Evolutionary conservation across 2,888 invertebrate species (phyloP).

Genomic region (Oscheius myriophilus): DNA sequence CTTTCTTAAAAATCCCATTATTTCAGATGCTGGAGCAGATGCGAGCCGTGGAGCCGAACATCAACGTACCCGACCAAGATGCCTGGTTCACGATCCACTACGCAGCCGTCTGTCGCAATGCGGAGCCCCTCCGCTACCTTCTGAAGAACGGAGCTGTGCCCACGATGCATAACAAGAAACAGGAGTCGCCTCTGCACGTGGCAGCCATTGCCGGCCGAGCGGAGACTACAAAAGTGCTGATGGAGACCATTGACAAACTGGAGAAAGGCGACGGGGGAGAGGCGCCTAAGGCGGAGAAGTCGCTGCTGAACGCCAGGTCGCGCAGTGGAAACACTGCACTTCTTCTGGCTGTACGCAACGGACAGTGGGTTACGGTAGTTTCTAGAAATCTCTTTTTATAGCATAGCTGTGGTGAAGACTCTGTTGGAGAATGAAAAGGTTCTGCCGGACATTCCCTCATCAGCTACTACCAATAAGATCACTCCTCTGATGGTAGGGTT

Average conservation of each 20-base stretch:
- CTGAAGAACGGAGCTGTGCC: constrained; percentile 43
- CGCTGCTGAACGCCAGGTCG: constrained; percentile 51
- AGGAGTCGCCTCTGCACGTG: constrained; percentile 58
- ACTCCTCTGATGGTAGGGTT: constrained; percentile 42
- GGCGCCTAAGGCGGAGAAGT: constrained; percentile 37
- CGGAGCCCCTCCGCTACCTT: constrained; percentile 72
- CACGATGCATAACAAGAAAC: constrained; percentile 42
- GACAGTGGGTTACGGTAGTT: constrained; percentile 12
- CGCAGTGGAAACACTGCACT: constrained; percentile 71
- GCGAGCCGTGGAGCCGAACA: constrained; percentile 72
- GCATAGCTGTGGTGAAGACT: constrained; percentile 34
- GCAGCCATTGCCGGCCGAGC: constrained; percentile 58
- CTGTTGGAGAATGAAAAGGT: constrained; percentile 34
- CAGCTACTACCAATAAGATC: constrained; percentile 36
- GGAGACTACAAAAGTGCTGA: constrained; percentile 45
- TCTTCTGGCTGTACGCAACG: constrained; percentile 70
- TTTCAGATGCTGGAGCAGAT: constrained; percentile 64
- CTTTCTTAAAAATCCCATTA: neutral
- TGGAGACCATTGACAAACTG: constrained; percentile 46
- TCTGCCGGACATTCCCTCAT: constrained; percentile 38
- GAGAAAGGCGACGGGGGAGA: constrained; percentile 36
- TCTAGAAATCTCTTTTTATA: neutral
- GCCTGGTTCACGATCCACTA: constrained; percentile 74
- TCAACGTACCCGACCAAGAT: constrained; percentile 72
- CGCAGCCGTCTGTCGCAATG: constrained; percentile 74